Percentiles rank a stretch among this genome's conserved stretches.
Conservation (phyloP, 2,797 vertebrate genomes). For the Coendou prehensilis region DNA sequence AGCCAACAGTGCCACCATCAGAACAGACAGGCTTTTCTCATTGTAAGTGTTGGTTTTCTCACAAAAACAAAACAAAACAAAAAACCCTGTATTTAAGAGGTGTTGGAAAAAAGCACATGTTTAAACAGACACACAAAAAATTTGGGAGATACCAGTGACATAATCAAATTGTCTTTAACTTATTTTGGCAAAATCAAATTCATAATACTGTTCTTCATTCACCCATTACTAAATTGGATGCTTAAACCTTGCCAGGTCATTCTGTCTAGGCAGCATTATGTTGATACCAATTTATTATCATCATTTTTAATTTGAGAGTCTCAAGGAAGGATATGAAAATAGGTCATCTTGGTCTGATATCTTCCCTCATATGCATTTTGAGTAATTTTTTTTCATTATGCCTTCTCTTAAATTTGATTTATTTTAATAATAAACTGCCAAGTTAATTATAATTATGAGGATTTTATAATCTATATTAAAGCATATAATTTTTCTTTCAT, state of each 20-base stretch:
- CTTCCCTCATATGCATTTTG: slow-evolving; percentile 11
- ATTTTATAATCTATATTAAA: slow-evolving; percentile 93
- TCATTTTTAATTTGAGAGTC: not conserved
- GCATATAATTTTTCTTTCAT: slow-evolving; percentile 91
- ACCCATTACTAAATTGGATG: not conserved
- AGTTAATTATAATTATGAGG: slow-evolving; percentile 86
- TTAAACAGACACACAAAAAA: not conserved
- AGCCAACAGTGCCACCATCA: slow-evolving; percentile 29
- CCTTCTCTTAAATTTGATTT: not conserved
- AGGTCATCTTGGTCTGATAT: not conserved
- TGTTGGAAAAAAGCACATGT: not conserved
- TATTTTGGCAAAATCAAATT: slow-evolving; percentile 19
- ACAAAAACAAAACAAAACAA: not conserved
- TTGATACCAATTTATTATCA: not conserved
- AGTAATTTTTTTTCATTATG: slow-evolving; percentile 34
- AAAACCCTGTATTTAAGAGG: not conserved
- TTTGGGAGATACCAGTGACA: not conserved
- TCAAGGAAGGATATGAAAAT: not conserved
- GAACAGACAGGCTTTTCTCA: slow-evolving; percentile 43
- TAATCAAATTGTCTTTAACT: not conserved
- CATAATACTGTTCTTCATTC: not conserved
- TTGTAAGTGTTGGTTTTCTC: not conserved
- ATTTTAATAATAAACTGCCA: slow-evolving; percentile 74
- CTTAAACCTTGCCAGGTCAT: not conserved
- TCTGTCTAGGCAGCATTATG: not conserved